Base-by-base conservation (phyloP, 2,797 vertebrate genomes). In the Cossypha polioptera region DNA sequence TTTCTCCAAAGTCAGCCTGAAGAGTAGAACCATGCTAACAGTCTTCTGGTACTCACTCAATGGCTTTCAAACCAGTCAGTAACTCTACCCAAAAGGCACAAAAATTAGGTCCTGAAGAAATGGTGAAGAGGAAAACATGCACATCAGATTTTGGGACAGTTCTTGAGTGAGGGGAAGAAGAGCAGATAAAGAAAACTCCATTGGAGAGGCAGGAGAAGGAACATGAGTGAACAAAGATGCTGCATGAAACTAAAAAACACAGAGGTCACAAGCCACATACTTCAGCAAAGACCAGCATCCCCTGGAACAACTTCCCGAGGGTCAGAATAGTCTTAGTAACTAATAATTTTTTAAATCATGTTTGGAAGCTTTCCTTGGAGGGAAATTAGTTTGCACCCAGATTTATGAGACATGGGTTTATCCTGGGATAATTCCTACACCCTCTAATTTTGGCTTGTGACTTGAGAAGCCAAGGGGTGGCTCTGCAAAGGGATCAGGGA, bases 191-290 rank as follows among this genome's bases (percentile, higher is more conserved):
- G 36, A 38, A 62, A 86, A 89, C n/a, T 61, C n/a, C 17, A 33
- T 3, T 10, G 11, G 16, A 74, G 12, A 86, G 25, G 28, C 13
- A 81, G n/a, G 3, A 67, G 22, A 82, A 90, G 38, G 68, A 83
- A 77, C 0, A 0, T 33, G 24, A 63, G 9, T 2, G 5, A 85
- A n/a, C 24, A 53, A 61, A 84, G 29, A 33, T 25, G 20, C 40
- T 47, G 38, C 4, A 48, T 67, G 26, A 76, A 82, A 38, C 22
- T 16, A 16, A 48, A 90, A 51, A 29, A 15, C 35, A 25, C 31
- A 55, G 35, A 76, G 5, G 16, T 26, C 54, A 73, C 22, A 62
- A 67, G 19, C 21, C 47, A 72, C 2, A 2, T 19, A 71, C 7
- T 61, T 69, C 55, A 75, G 54, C 62, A 82, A 93, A 76, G 57